A percentile compares a stretch with the other conserved stretches of the same genome.
Evolutionary conservation across 2,797 vertebrate species (phyloP).

Genomic region (Chelidonichthys spinosus): DNA sequence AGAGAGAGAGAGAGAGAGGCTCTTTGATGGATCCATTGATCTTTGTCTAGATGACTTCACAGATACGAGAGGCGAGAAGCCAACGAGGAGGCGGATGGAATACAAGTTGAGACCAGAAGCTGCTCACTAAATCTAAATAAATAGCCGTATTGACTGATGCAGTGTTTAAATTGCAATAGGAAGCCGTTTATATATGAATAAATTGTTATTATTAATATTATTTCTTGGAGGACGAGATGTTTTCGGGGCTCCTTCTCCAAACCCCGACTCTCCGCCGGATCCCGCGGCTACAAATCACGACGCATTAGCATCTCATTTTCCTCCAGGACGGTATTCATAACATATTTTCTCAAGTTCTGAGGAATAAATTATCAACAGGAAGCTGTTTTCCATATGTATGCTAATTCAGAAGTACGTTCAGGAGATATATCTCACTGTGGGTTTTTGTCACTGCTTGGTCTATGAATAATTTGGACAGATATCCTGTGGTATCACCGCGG

Average conservation of each 20-base stretch:
- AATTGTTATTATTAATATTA: background rate
- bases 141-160: slow-evolving; percentile 14
- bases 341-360: slow-evolving; percentile 9
- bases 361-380: slow-evolving; percentile 31
- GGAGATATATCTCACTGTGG: background rate
- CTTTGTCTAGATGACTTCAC: slow-evolving; percentile 50
- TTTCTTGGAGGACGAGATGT: slow-evolving; percentile 17
- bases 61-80: slow-evolving; percentile 18
- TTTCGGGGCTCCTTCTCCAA: slow-evolving; percentile 11
- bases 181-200: background rate
- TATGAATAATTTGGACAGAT: background rate
- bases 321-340: slow-evolving; percentile 27
- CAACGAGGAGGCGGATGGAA: slow-evolving; percentile 13
- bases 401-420: slow-evolving; percentile 15
- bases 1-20: slow-evolving; percentile 10
- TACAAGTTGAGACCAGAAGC: background rate
- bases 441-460: background rate
- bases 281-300: slow-evolving; percentile 19
- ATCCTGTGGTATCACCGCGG: background rate
- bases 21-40: slow-evolving; percentile 57
- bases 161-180: slow-evolving; percentile 5
- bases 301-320: slow-evolving; percentile 41
- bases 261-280: slow-evolving; percentile 17
- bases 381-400: slow-evolving; percentile 19
- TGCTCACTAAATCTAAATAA: background rate